Conservation (phyloP, 64 coral and sea anemone species). For the Porites australiensis region DNA sequence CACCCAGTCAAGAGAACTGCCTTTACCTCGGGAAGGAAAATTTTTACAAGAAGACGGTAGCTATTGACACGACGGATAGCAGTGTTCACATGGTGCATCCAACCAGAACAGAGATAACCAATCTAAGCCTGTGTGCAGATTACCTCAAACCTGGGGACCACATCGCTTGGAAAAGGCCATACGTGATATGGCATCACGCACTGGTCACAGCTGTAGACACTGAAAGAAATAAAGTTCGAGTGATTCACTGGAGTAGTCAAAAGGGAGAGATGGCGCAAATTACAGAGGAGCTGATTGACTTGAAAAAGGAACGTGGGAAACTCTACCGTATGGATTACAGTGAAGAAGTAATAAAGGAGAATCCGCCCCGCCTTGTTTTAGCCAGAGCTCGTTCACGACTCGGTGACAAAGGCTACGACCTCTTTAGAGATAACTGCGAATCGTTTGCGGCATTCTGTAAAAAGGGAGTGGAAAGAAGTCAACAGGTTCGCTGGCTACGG, state of each 20-base stretch:
- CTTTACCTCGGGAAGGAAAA: constrained; percentile 15
- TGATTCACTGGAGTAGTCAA: constrained; percentile 36
- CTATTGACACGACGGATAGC: constrained; percentile 21
- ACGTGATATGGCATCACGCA: constrained; percentile 55
- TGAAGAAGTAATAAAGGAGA: constrained; percentile 11
- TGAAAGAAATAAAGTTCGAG: background rate
- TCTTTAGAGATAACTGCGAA: constrained; percentile 58
- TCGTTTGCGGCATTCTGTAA: constrained; percentile 46
- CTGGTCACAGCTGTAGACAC: constrained; percentile 32
- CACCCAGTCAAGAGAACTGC: background rate
- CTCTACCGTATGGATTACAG: constrained; percentile 50
- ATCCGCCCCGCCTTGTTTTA: constrained; percentile 36
- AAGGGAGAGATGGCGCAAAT: background rate
- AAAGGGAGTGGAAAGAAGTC: constrained; percentile 32
- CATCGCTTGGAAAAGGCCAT: constrained; percentile 57
- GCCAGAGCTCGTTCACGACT: constrained; percentile 46
- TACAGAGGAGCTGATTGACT: constrained; percentile 4
- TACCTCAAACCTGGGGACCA: constrained; percentile 58
- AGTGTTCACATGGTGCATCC: constrained; percentile 42
- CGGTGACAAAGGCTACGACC: constrained; percentile 10
- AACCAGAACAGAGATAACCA: constrained; percentile 9
- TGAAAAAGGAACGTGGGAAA: background rate
- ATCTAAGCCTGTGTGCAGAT: constrained; percentile 11
- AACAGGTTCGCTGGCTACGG: constrained; percentile 3
- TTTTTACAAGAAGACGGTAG: constrained; percentile 22